phyloP scores from a whole-genome alignment of 2,888 invertebrate species.

The Zelleria hepariella region DNA sequence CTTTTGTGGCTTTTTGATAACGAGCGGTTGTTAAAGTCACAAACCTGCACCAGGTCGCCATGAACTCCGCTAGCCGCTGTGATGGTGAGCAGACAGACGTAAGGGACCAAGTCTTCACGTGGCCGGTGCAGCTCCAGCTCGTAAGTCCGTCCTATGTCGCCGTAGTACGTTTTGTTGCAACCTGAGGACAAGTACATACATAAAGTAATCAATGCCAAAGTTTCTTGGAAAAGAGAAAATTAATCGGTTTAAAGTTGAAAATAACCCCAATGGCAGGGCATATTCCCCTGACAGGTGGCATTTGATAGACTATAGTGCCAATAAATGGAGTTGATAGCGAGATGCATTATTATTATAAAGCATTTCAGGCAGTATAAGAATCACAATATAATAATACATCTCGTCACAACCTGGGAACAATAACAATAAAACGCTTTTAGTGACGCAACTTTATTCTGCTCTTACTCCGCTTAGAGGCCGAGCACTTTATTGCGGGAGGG shows the following conservation, averaged over 20 bases:
- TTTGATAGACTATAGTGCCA: no score
- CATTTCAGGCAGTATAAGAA: no score
- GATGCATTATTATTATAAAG: no score
- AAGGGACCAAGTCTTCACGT: slow-evolving; percentile 88
- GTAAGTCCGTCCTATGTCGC: slow-evolving; percentile 89
- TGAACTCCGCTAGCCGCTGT: slow-evolving; percentile 85
- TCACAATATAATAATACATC: no score
- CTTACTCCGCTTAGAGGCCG: not conserved
- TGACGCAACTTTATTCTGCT: not conserved
- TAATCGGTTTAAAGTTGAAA: no score
- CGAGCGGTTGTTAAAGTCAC: slow-evolving; percentile 14
- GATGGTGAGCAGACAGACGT: slow-evolving; percentile 89
- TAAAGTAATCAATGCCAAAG: no score
- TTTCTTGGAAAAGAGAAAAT: no score
- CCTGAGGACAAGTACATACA: slow-evolving; percentile 66
- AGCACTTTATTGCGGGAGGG: not conserved
- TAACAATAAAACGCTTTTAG: not conserved
- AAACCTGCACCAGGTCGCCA: slow-evolving; percentile 90
- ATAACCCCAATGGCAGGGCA: no score
- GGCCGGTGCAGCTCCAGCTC: slow-evolving; percentile 88
- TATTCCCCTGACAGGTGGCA: no score
- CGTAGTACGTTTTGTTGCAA: slow-evolving; percentile 92
- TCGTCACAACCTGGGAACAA: not conserved
- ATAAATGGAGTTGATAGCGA: no score
- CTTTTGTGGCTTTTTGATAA: no score